Conservation (phyloP, 2,113 vertebrate genomes). For the Sarotherodon lohbergeri region DNA sequence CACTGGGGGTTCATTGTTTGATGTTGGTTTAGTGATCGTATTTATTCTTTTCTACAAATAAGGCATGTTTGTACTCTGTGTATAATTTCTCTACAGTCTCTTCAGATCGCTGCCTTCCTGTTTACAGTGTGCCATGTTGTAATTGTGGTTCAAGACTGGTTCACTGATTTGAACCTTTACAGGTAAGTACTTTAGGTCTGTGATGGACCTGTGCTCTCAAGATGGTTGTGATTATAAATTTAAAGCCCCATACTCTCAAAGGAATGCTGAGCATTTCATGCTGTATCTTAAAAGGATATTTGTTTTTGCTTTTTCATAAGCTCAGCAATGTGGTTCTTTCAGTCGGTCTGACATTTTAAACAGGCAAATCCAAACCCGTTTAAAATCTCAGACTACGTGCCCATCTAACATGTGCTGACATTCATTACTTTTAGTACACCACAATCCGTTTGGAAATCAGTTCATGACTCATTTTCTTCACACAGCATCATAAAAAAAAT, state of each 20-base stretch:
- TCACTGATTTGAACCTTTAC: slow-evolving; percentile 87
- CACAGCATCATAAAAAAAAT: neutral
- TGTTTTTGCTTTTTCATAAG: slow-evolving; percentile 23
- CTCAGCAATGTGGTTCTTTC: neutral
- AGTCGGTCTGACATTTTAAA: neutral
- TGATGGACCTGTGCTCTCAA: neutral
- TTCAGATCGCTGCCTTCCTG: slow-evolving; percentile 88
- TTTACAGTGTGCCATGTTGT: slow-evolving; percentile 91
- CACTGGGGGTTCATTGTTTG: neutral
- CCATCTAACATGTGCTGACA: neutral
- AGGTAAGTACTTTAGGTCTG: slow-evolving; percentile 62
- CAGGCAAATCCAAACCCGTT: neutral
- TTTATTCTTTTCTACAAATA: neutral
- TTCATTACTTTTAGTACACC: rapidly evolving
- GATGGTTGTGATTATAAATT: neutral
- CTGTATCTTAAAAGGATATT: slow-evolving; percentile 42
- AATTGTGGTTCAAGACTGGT: slow-evolving; percentile 90
- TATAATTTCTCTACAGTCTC: slow-evolving; percentile 69
- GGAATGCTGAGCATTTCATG: slow-evolving; percentile 39
- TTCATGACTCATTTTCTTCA: neutral
- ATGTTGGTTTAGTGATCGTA: neutral
- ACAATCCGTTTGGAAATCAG: neutral
- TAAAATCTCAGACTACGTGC: neutral
- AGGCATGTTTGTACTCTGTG: neutral
- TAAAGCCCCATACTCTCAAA: neutral